phyloP scores from a whole-genome alignment of 1,140 invertebrate genomes.

The Lepidurus apus region DNA sequence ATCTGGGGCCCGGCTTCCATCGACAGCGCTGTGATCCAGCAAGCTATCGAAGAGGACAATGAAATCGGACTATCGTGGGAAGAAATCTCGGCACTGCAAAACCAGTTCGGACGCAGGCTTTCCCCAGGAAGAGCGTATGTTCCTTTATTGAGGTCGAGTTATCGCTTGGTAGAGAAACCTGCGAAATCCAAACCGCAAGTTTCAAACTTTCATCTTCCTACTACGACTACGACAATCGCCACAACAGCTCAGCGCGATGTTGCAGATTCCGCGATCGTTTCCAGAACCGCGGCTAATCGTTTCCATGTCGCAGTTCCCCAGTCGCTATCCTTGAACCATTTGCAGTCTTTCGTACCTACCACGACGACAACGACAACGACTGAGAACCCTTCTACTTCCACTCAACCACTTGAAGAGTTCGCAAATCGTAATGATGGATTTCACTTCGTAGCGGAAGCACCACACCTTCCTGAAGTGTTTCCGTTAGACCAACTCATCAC shows the following conservation, averaged over 20 bases:
- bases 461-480: neutral
- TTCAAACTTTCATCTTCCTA: neutral
- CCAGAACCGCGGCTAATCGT: neutral
- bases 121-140: neutral
- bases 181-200: neutral
- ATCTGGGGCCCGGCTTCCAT: slow-evolving; percentile 2
- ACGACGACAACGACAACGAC: slow-evolving; percentile 9
- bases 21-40: neutral
- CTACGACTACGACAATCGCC: neutral
- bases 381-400: slow-evolving; percentile 1
- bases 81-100: neutral
- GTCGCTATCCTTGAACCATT: neutral
- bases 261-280: neutral
- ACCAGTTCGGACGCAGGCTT: neutral
- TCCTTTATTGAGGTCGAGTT: neutral
- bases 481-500: neutral
- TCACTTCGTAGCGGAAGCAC: neutral
- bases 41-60: neutral
- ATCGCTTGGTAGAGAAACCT: neutral
- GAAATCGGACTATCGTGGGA: slow-evolving; percentile 7
- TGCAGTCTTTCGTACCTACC: neutral
- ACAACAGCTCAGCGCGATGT: neutral
- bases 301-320: neutral
- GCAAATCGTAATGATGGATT: neutral
- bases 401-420: neutral